Base-by-base conservation (phyloP, 2,888 invertebrate species). In the Trichogramma dendrolimi region DNA sequence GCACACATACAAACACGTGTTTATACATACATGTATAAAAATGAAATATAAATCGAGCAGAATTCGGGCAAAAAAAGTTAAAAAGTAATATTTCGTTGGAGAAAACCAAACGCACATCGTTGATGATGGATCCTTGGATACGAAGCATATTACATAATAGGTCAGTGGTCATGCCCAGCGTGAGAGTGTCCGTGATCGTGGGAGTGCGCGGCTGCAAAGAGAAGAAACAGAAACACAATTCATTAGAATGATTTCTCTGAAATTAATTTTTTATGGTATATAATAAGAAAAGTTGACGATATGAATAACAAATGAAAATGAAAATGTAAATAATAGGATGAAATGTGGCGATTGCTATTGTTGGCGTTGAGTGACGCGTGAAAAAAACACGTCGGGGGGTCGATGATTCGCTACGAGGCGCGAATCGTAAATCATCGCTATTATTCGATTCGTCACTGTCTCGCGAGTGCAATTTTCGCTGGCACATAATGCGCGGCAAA, bases 181-280 rank as follows among this genome's bases (percentile, higher is more conserved):
- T 72, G 69, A 41, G 69, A 69, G 52, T 72, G 71, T 43, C 64
- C 67, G 46, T 75, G 74, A 38, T 71, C 68, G 59, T 75, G 75
- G 10, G 72, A 71, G 66, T 76, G 76, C n/a, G 75, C 71, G 8
- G 75, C 76, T 76, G 71, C 6, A 73, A 73, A 63, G 51, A 55
- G 61, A 66, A 51, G 4, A 46, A 3, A 58, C 14, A n/a, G 27
- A 11, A 38, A 38, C 2, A 39, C 46, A 10, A 46, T 46, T 46
- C 10, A 46, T 10, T 46, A 10, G 8, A 10, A 2, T 10, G 8
- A 10, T 10, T n/a, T 10, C 8, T 10, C 8, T 46, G 10, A 46
- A 8, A 46, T 46, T 10, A 46, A 46, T 10, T 46, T 10, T 3
- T 46, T 46, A 3, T 10, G 2, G 2, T 46, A 46, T 10, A 46